phyloP scores from a whole-genome alignment of 2,888 invertebrate species.

The Trissonchulus latispiculum region DNA sequence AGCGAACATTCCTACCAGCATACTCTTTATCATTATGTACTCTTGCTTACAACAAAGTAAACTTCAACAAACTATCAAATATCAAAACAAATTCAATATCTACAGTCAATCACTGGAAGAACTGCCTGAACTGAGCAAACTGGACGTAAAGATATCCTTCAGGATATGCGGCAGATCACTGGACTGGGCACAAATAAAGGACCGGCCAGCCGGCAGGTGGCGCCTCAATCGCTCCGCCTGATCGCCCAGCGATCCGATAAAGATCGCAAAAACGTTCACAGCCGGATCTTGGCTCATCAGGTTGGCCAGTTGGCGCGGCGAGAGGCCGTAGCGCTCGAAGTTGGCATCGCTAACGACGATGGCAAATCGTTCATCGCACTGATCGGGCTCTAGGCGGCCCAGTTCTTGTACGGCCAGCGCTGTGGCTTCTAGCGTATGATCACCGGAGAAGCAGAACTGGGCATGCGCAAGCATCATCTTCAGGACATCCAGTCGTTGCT shows the following conservation, averaged over 20 bases:
- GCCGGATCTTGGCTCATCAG: slow-evolving; percentile 61
- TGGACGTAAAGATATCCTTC: slow-evolving; percentile 82
- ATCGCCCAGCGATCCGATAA: slow-evolving; percentile 86
- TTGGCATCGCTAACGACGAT: slow-evolving; percentile 91
- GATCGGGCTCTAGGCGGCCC: slow-evolving; percentile 60
- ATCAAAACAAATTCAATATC: too few species aligned
- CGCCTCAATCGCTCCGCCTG: slow-evolving; percentile 67
- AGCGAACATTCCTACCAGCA: too few species aligned
- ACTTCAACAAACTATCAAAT: too few species aligned
- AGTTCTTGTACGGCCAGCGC: slow-evolving; percentile 62
- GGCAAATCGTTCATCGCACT: slow-evolving; percentile 15
- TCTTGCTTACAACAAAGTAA: too few species aligned
- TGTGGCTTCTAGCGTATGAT: slow-evolving; percentile 74
- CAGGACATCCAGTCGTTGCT: slow-evolving; percentile 67
- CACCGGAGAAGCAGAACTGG: slow-evolving; percentile 62
- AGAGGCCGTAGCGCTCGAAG: slow-evolving; percentile 72
- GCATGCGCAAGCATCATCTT: slow-evolving; percentile 89
- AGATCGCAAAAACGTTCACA: slow-evolving; percentile 80
- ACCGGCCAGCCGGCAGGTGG: slow-evolving; percentile 72
- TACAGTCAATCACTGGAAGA: not conserved
- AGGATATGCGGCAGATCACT: slow-evolving; percentile 77
- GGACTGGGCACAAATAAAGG: slow-evolving; percentile 82
- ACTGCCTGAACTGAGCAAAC: slow-evolving; percentile 18
- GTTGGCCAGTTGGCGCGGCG: slow-evolving; percentile 61
- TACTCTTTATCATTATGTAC: too few species aligned